Percentiles rank a stretch among this genome's conserved stretches.
Evolutionary conservation across 2,113 vertebrate species (phyloP).

Genomic region (Rhinopomastus cyanomelas): DNA sequence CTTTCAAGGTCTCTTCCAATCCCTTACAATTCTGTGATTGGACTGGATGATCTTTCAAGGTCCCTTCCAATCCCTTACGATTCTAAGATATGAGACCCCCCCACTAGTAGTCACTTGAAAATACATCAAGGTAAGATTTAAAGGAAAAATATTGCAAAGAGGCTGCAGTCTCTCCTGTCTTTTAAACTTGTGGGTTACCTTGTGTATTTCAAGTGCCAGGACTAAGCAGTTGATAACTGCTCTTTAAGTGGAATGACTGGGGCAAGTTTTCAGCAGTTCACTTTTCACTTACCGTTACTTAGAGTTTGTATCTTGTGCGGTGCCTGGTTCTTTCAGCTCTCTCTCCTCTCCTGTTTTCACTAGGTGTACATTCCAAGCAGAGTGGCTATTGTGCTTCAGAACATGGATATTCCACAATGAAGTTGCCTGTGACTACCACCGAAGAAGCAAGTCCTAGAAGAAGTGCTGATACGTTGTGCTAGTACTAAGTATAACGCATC

Average conservation of each 20-base stretch:
- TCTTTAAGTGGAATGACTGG: neutral
- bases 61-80: too few relatives aligned
- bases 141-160: neutral
- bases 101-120: constrained; percentile 50
- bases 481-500: neutral
- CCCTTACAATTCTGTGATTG: too few relatives aligned
- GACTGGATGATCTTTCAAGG: too few relatives aligned
- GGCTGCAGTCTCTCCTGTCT: neutral
- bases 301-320: neutral
- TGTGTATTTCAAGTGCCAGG: neutral
- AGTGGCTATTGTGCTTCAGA: constrained; percentile 78
- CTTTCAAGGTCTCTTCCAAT: too few relatives aligned
- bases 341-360: neutral
- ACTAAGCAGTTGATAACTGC: neutral
- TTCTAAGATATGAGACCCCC: constrained; percentile 58
- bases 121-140: neutral
- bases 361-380: constrained; percentile 85
- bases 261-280: neutral
- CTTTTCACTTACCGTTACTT: neutral
- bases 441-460: constrained; percentile 34
- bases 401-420: constrained; percentile 70
- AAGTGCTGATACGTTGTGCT: constrained; percentile 21
- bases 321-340: neutral
- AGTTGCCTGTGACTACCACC: neutral
- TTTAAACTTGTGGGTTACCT: neutral